These are phyloP conservation scores for Drosophila subsilvestris DNA, from an alignment of 2,888 invertebrate species.

Conservation along the genomic window DNA sequence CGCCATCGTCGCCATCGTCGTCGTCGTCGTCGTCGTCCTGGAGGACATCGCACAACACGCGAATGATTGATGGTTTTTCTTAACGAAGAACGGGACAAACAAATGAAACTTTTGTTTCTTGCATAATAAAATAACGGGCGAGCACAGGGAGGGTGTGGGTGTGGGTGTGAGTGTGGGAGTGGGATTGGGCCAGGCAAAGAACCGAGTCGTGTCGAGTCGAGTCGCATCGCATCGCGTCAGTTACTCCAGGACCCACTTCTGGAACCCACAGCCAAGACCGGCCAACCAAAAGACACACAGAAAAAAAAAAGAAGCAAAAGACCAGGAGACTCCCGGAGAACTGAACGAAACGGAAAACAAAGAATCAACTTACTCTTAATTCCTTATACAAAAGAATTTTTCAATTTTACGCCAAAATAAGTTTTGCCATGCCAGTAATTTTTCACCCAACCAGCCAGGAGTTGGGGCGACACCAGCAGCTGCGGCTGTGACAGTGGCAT, in stretches of 20 bases:
- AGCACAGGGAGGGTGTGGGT: slow-evolving; percentile 29
- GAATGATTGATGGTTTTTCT: slow-evolving; percentile 77
- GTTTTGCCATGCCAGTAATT: slow-evolving; percentile 80
- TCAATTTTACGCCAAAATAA: slow-evolving; percentile 83
- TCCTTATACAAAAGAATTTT: slow-evolving; percentile 80
- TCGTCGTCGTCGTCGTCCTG: slow-evolving; percentile 28
- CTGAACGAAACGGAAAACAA: slow-evolving; percentile 19
- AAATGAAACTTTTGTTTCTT: slow-evolving; percentile 81
- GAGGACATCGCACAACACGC: slow-evolving; percentile 72
- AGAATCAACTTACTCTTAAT: slow-evolving; percentile 69
- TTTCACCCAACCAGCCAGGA: slow-evolving; percentile 56
- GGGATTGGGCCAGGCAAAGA: too few species aligned
- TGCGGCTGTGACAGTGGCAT: not conserved
- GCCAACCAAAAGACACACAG: not conserved
- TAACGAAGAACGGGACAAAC: slow-evolving; percentile 73
- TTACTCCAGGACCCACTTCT: not conserved
- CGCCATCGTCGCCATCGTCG: slow-evolving; percentile 27
- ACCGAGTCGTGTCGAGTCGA: not conserved
- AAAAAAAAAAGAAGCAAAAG: not conserved
- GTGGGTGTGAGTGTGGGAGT: too few species aligned
- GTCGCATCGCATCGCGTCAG: not conserved
- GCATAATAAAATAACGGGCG: slow-evolving; percentile 71
- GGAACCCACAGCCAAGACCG: not conserved
- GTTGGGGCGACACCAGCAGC: not conserved
- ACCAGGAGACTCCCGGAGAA: slow-evolving; percentile 11